Evolutionary conservation across 2,797 vertebrate genomes (phyloP).

Genomic region (Sparidentex hasta): DNA sequence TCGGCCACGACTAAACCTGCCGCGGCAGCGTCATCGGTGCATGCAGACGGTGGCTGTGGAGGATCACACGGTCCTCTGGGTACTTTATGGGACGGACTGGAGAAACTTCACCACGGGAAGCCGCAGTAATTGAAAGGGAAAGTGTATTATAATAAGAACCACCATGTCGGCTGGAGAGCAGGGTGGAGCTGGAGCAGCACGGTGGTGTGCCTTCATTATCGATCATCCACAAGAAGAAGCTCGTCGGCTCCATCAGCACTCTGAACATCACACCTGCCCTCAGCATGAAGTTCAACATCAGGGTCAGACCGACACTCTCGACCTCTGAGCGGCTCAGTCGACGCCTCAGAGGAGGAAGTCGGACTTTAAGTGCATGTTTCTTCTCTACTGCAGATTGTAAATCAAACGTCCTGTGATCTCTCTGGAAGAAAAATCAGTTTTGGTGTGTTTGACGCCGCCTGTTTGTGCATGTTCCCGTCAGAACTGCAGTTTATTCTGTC

Average conservation of each 20-base stretch:
- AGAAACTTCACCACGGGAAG: slow-evolving; percentile 19
- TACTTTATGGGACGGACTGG: not conserved
- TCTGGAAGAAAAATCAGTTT: not conserved
- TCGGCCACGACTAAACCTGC: slow-evolving; percentile 75
- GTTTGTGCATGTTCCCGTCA: not conserved
- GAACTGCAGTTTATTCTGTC: no score
- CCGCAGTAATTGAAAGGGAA: not conserved
- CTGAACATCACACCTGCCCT: slow-evolving; percentile 10
- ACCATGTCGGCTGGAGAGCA: not conserved
- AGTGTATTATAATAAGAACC: slow-evolving; percentile 35
- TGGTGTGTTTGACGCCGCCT: not conserved
- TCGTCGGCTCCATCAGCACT: slow-evolving; percentile 11
- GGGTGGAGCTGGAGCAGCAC: slow-evolving; percentile 18
- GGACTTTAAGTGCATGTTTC: slow-evolving; percentile 1
- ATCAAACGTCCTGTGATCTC: not conserved
- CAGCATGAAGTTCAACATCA: not conserved
- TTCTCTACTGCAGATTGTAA: not conserved
- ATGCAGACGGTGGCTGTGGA: not conserved
- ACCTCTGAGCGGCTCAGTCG: not conserved
- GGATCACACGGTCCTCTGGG: slow-evolving; percentile 6
- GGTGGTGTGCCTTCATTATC: slow-evolving; percentile 55
- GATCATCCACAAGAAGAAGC: slow-evolving; percentile 21
- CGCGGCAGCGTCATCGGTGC: not conserved
- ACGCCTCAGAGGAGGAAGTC: no score
- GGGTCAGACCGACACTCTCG: not conserved